Evolutionary conservation across 1,140 invertebrate species (phyloP), one percentile per base, ranked within the genome.

Genomic region (Drosophila ogumai): DNA sequence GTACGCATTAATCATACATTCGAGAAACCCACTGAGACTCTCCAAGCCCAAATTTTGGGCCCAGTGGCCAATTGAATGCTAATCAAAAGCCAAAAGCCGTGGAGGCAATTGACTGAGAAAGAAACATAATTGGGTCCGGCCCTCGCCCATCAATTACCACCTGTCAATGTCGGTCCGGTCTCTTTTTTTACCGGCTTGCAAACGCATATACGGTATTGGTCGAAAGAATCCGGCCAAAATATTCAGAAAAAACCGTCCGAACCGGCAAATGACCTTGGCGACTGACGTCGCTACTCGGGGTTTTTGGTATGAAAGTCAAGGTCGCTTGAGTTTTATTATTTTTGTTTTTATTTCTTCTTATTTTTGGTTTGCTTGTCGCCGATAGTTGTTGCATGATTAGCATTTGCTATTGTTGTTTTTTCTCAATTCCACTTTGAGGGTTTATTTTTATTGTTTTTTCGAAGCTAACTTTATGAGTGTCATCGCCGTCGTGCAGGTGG

Each of bases 261-360:
- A 38, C 32, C 5, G 38, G 31, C 28, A 10, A 6, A 3, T 54
- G 66, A 68, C 66, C 66, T 69, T 69, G 66, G 22, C 8, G 15
- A 41, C 44, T 54, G 55, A 46, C 41, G 52, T 50, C 28, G 55
- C 28, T 25, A 41, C 57, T 59, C 55, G 43, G 36, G 50, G 63
- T 43, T 71, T 50, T 43, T 69, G 31, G 46, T 61, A 73, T 77
- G 74, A 78, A 82, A 81, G 79, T 81, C 79, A 81, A 81, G 79
- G 79, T 57, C 68, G 56, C 9, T 31, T 44, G 25, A 34, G 41
- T 10, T 40, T 50, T 47, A n/a, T n/a, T n/a, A n/a, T 34, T 10
- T 32, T 19, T 54, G 9, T 19, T 38, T 38, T 6, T 22, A 25
- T 34, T 22, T 50, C 28, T 22, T 54, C 32, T 38, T 13, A n/a